Conservation (phyloP, 2,113 vertebrate genomes). For the Prinia subflava region DNA sequence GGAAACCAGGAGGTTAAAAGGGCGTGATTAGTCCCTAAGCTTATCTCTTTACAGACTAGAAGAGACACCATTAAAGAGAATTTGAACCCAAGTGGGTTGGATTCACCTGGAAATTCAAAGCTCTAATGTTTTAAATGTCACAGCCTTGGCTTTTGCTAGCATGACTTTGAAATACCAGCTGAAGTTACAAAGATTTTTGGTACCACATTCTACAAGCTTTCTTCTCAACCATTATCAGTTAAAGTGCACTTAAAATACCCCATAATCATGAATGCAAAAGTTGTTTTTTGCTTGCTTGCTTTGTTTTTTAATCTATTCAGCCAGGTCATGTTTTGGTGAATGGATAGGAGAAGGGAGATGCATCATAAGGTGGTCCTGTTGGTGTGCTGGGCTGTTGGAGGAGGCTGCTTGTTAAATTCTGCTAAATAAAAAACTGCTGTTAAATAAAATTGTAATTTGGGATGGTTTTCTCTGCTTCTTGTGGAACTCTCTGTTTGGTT, state of each 20-base stretch:
- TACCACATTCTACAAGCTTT: background rate
- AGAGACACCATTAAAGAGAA: background rate
- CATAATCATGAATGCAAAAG: background rate
- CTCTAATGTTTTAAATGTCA: slow-evolving; percentile 8
- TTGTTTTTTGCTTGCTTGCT: background rate
- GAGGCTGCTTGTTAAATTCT: background rate
- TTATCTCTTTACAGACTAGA: background rate
- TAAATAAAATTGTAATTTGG: background rate
- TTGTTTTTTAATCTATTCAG: background rate
- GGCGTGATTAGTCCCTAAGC: background rate
- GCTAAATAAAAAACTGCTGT: background rate
- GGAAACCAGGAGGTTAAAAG: background rate
- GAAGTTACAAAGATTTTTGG: background rate
- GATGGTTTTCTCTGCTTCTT: background rate
- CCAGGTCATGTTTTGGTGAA: background rate
- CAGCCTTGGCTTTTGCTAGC: background rate
- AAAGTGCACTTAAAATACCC: background rate
- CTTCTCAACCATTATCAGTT: background rate
- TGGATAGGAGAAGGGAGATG: background rate
- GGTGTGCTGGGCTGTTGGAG: background rate
- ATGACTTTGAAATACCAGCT: background rate
- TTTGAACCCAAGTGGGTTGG: background rate
- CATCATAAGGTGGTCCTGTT: background rate
- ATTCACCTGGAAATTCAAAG: background rate
- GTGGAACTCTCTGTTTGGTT: background rate